Conservation (phyloP, 2,888 invertebrate genomes). For the Oligia fasciuncula region DNA sequence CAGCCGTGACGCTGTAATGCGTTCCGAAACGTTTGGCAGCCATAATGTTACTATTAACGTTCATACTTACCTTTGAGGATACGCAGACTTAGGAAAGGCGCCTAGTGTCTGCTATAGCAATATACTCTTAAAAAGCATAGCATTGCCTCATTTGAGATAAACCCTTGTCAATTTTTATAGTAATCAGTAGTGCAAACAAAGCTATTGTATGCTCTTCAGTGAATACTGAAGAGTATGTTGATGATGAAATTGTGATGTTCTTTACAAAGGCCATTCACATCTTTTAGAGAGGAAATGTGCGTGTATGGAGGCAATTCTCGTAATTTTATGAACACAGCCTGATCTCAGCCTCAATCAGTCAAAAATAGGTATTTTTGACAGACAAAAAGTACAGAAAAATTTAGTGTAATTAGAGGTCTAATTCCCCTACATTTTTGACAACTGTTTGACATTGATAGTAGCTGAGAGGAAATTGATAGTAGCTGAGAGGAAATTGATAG, state of each 20-base stretch:
- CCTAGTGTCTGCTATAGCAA: not conserved
- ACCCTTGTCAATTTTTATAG: not conserved
- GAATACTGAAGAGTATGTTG: too few relatives aligned
- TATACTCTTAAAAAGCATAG: not conserved
- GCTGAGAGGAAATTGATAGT: too few relatives aligned
- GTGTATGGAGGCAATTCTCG: not conserved
- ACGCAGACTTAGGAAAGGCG: constrained; percentile 26
- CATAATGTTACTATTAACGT: constrained; percentile 48
- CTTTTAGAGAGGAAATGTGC: too few relatives aligned
- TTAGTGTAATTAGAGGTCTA: too few relatives aligned
- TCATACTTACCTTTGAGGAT: constrained; percentile 38
- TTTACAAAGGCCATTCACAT: not conserved
- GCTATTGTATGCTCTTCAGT: not conserved
- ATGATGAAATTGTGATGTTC: not conserved
- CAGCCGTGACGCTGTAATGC: constrained; percentile 42
- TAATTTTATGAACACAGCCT: too few relatives aligned
- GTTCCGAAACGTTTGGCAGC: constrained; percentile 57
- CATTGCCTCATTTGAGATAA: not conserved
- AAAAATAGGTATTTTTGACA: too few relatives aligned
- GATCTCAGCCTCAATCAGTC: too few relatives aligned
- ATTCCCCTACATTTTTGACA: too few relatives aligned
- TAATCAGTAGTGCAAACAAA: too few relatives aligned
- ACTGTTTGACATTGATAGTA: too few relatives aligned
- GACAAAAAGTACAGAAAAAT: too few relatives aligned
- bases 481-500: too few relatives aligned